Evolutionary conservation across 1,140 invertebrate genomes (phyloP).

Genomic region (Cydia pomonella): DNA sequence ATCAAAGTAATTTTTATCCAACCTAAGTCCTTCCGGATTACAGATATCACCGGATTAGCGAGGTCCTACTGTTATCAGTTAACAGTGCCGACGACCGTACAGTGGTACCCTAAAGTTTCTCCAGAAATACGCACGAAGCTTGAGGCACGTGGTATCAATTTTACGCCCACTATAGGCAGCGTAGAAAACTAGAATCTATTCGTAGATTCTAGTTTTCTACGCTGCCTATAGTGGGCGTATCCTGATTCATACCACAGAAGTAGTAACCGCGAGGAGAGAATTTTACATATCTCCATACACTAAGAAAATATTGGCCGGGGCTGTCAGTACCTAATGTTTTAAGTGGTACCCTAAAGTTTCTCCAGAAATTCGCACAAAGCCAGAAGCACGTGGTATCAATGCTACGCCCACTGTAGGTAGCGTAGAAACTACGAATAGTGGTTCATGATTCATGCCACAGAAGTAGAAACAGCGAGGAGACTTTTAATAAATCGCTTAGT

Average conservation of each 20-base stretch:
- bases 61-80: too few species aligned
- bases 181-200: too few species aligned
- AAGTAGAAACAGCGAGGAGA: not conserved
- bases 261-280: not conserved
- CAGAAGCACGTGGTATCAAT: not conserved
- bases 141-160: not conserved
- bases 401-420: not conserved
- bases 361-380: not conserved
- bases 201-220: too few species aligned
- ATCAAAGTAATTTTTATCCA: too few species aligned
- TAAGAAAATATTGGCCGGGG: too few species aligned
- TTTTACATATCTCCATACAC: too few species aligned
- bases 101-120: not conserved
- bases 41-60: too few species aligned
- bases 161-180: not conserved
- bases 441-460: not conserved
- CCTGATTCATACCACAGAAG: not conserved
- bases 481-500: not conserved
- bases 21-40: too few species aligned
- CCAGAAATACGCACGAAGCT: not conserved
- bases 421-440: conserved; percentile 1
- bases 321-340: too few species aligned
- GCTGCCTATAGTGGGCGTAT: not conserved
- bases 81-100: too few species aligned
- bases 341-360: not conserved